Conservation (phyloP, 2,888 invertebrate species). For the Ptychoptera contaminata region DNA sequence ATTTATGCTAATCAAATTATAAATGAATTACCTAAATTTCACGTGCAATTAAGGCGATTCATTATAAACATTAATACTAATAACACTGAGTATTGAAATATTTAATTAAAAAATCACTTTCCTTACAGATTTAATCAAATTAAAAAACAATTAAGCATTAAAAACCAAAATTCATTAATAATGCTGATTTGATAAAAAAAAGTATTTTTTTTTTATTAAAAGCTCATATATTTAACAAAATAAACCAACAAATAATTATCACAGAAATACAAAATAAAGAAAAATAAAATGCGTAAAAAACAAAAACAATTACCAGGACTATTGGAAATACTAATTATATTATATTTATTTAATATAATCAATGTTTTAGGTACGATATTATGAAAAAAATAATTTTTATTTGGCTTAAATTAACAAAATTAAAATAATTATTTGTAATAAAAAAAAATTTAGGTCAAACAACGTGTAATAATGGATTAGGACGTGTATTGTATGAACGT, state of each 20-base stretch:
- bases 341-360: constrained; percentile 9
- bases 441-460: constrained; percentile 42
- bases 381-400: background rate
- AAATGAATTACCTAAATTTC: no score
- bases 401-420: background rate
- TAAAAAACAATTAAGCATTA: no score
- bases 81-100: no score
- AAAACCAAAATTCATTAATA: no score
- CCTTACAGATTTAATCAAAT: no score
- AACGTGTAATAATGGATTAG: constrained; percentile 79
- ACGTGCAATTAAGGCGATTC: no score
- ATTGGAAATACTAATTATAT: constrained; percentile 3
- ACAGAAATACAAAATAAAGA: background rate
- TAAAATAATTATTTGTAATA: background rate
- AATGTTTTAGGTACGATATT: constrained; percentile 9
- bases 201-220: background rate
- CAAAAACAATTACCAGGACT: constrained; percentile 6
- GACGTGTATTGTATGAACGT: constrained; percentile 75
- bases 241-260: background rate
- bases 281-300: constrained; percentile 8
- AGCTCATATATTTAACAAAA: background rate
- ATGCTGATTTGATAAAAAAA: background rate
- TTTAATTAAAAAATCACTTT: no score
- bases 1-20: no score
- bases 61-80: no score